phyloP scores from a whole-genome alignment of 2,113 vertebrate species.

The Pipra filicauda region DNA sequence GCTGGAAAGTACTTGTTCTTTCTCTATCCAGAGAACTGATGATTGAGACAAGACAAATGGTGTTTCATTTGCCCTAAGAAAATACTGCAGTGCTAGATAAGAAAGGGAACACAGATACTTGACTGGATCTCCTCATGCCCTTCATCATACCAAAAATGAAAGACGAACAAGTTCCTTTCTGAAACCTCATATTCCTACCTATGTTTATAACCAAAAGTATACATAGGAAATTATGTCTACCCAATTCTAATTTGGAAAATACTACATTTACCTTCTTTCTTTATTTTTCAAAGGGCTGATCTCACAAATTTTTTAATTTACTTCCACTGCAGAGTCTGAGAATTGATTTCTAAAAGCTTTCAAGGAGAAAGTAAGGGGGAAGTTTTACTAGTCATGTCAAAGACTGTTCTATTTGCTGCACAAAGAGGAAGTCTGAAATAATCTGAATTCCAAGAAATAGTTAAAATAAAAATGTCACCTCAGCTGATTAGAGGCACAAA shows the following conservation, averaged over 20 bases:
- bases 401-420: slow-evolving; percentile 1
- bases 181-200: not conserved
- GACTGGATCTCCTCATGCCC: not conserved
- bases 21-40: not conserved
- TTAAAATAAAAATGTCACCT: slow-evolving; percentile 6
- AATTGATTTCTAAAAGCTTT: slow-evolving; percentile 1
- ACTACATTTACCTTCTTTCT: not conserved
- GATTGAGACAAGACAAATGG: slow-evolving; percentile 3
- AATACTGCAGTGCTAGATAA: not conserved
- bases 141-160: not conserved
- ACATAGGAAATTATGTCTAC: not conserved
- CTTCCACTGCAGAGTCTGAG: not conserved
- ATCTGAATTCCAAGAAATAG: slow-evolving; percentile 18
- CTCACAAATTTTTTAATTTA: not conserved
- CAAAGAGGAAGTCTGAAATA: slow-evolving; percentile 43
- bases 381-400: not conserved
- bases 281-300: not conserved
- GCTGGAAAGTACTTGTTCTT: not conserved
- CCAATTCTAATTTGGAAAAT: not conserved
- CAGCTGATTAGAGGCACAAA: not conserved
- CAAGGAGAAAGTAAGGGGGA: slow-evolving; percentile 9
- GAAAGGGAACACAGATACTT: not conserved
- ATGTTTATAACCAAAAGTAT: not conserved
- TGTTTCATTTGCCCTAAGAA: not conserved
- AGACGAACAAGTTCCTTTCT: not conserved